phyloP scores from a whole-genome alignment of 1,140 invertebrate genomes.

The Leptonema lineaticorne region DNA sequence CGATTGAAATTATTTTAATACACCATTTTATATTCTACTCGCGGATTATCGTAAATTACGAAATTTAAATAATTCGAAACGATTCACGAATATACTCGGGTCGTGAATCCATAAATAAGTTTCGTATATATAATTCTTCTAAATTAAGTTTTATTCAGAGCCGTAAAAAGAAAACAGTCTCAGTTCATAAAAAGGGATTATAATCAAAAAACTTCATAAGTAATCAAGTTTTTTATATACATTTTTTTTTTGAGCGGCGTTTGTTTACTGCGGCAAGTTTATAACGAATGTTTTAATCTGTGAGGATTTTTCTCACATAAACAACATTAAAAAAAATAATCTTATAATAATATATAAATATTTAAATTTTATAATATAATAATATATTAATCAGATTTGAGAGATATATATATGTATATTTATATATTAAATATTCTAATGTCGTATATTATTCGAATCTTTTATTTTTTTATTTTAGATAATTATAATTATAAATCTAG shows the following conservation, averaged over 20 bases:
- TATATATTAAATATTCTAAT: too few species aligned
- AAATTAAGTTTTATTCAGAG: not conserved
- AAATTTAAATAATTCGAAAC: too few species aligned
- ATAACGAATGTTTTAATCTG: not conserved
- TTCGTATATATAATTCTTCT: not conserved
- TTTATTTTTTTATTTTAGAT: too few species aligned
- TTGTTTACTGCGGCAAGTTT: not conserved
- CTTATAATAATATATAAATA: not conserved
- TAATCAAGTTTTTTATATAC: slow-evolving; percentile 4
- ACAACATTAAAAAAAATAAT: too few species aligned
- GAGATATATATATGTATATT: too few species aligned
- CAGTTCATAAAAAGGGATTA: not conserved
- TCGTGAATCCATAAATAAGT: too few species aligned
- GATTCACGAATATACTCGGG: too few species aligned
- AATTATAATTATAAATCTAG: too few species aligned
- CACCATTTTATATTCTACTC: too few species aligned
- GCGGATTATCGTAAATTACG: too few species aligned
- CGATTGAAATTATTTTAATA: too few species aligned
- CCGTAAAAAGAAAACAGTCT: not conserved
- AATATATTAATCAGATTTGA: not conserved
- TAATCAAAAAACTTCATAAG: slow-evolving; percentile 8
- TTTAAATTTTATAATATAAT: not conserved
- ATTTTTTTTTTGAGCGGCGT: not conserved
- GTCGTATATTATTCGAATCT: too few species aligned
- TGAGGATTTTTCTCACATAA: not conserved